Base-by-base conservation (phyloP, 2,888 invertebrate genomes). In the Andricus curvator region DNA sequence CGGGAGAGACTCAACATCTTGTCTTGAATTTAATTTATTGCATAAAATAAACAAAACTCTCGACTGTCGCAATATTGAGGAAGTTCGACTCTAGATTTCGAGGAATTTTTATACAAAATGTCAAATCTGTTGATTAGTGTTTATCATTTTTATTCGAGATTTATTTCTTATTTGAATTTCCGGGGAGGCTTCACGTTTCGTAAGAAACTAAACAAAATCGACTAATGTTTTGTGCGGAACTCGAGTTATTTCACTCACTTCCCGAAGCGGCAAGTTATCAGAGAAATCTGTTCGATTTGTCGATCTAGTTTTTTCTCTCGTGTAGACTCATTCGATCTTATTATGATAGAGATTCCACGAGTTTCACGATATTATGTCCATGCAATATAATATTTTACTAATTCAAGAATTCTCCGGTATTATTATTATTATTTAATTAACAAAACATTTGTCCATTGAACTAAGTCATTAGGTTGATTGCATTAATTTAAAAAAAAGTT, bases 231-330 rank as follows among this genome's bases (percentile, higher is more conserved):
- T 62, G 62, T 62, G 25, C 62, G 25, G 15, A 62, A 62, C 22
- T 62, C 15, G 62, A 15, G 5, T 62, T 15, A 62, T 62, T 22
- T 25, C 22, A 25, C 22, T 62, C 25, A 25, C 62, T 62, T 62
- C 25, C 62, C 22, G 13, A 62, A 15, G 25, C 62, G 13, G 62
- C 6, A 22, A 62, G 11, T 11, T n/a, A 56, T 56, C 56, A 56
- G 56, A 56, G n/a, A 56, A 56, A 56, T 56, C n/a, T 56, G n/a
- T n/a, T 56, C 56, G n/a, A n/a, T 56, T 56, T 56, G 56, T n/a
- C 11, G 56, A 56, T 56, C 56, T n/a, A 56, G 56, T 56, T 56
- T 56, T 56, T 56, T 56, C 48, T n/a, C 56, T n/a, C n/a, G 9
- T 56, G 11, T 56, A 56, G 56, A 56, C n/a, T 56, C 6, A 48